These are phyloP conservation scores for Acanthochromis polyacanthus DNA, from an alignment of 2,113 vertebrate species.

Conservation along the genomic window DNA sequence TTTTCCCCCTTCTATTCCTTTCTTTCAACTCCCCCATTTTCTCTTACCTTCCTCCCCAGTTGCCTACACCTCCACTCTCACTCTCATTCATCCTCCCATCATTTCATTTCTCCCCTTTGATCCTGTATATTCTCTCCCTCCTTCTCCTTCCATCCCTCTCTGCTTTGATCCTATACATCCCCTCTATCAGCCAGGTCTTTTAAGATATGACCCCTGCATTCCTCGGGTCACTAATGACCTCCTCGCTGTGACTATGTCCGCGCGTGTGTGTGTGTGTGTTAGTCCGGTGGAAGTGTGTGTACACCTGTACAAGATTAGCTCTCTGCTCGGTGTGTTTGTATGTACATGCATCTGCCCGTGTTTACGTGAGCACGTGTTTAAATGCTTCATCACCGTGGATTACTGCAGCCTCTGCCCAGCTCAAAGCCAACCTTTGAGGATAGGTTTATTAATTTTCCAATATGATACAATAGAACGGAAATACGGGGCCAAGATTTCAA, in stretches of 20 bases:
- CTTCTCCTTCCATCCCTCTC: conserved; percentile 66
- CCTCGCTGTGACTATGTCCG: conserved; percentile 27
- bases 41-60: conserved; percentile 6
- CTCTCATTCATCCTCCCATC: conserved; percentile 56
- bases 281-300: conserved; percentile 51
- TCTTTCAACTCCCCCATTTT: conserved; percentile 33
- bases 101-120: conserved; percentile 67
- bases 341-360: conserved; percentile 11
- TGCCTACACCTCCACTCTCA: conserved; percentile 28
- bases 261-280: conserved; percentile 24
- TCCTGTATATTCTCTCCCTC: conserved; percentile 60
- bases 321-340: conserved; percentile 27
- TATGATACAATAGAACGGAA: conserved; percentile 52
- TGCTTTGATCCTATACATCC: conserved; percentile 80
- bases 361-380: conserved; percentile 26
- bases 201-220: conserved; percentile 82
- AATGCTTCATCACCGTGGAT: conserved; percentile 69
- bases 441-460: conserved; percentile 70
- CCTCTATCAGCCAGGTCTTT: conserved; percentile 80
- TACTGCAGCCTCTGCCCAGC: conserved; percentile 47
- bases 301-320: conserved; percentile 71
- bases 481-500: conserved; percentile 31
- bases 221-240: conserved; percentile 78
- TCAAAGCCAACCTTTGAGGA: conserved; percentile 59
- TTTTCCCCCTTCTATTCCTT: not conserved